Percentiles rank a stretch among this genome's conserved stretches.
Evolutionary conservation across 2,797 vertebrate genomes (phyloP).

Genomic region (Cichlasoma orientale): DNA sequence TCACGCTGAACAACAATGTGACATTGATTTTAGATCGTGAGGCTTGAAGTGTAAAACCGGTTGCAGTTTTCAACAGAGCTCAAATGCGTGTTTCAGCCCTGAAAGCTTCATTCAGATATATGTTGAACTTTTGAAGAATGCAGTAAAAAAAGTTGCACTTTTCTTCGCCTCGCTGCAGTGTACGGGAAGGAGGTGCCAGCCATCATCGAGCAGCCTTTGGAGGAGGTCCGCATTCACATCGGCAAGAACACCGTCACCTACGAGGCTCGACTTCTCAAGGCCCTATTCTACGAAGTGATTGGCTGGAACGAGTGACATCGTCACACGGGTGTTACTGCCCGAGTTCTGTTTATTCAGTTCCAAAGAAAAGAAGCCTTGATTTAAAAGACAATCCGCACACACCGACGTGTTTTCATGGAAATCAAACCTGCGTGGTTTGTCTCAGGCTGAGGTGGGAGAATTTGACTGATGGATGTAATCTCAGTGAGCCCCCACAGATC

Average conservation of each 20-base stretch:
- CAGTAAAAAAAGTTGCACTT: not conserved
- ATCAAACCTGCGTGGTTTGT: not conserved
- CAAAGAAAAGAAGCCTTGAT: not conserved
- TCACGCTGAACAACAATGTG: too few species aligned
- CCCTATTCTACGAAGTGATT: constrained; percentile 89
- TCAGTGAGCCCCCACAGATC: not conserved
- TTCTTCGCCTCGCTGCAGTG: constrained; percentile 48
- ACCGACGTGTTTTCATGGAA: rapidly evolving
- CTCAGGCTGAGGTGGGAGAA: not conserved
- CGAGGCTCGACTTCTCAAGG: constrained; percentile 90
- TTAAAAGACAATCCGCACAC: rapidly evolving
- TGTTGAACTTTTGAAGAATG: not conserved
- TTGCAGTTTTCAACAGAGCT: too few species aligned
- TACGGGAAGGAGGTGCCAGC: constrained; percentile 88
- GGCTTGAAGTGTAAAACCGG: not conserved
- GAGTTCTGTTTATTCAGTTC: not conserved
- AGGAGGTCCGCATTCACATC: constrained; percentile 86
- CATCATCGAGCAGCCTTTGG: constrained; percentile 91
- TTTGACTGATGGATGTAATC: not conserved
- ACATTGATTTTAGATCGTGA: too few species aligned
- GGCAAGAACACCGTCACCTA: constrained; percentile 96
- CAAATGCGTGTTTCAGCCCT: not conserved
- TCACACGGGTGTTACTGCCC: not conserved
- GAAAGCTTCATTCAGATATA: rapidly evolving
- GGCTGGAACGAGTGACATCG: constrained; percentile 83